phyloP scores from a whole-genome alignment of 1,140 invertebrate species.

The Planococcus citri region DNA sequence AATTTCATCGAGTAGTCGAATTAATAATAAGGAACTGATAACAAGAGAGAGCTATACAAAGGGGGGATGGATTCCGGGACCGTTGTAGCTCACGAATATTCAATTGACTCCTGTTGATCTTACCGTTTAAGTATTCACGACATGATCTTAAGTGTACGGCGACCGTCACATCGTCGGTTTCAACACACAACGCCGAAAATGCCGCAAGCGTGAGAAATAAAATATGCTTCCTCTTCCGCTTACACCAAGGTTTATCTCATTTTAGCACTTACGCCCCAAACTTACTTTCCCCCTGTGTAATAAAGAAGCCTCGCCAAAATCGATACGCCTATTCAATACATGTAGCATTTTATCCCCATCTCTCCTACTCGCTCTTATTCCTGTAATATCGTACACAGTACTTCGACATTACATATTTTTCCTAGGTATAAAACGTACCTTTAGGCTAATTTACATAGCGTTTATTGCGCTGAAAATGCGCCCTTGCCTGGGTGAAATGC shows the following conservation, averaged over 20 bases:
- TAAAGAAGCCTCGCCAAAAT: background rate
- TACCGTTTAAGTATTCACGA: conserved; percentile 15
- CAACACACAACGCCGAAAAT: background rate
- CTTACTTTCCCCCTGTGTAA: background rate
- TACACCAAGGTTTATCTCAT: conserved; percentile 9
- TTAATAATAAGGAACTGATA: no score
- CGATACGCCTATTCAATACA: conserved; percentile 2
- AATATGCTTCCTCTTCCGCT: conserved; percentile 15
- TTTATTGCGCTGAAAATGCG: background rate
- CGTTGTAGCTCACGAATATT: background rate
- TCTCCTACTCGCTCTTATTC: background rate
- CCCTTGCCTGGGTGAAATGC: background rate
- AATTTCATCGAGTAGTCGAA: no score
- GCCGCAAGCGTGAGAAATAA: conserved; percentile 7
- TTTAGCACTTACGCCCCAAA: conserved; percentile 11
- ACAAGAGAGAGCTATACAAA: no score
- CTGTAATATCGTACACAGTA: background rate
- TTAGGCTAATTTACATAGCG: conserved; percentile 1
- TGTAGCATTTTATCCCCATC: background rate
- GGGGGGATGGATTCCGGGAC: background rate
- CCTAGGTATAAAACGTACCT: background rate
- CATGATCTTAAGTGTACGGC: conserved; percentile 3
- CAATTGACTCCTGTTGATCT: conserved; percentile 17
- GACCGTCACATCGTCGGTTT: background rate
- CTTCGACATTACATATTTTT: no score